Conservation (phyloP, 1,140 invertebrate species). For the Drosophila subobscura region DNA sequence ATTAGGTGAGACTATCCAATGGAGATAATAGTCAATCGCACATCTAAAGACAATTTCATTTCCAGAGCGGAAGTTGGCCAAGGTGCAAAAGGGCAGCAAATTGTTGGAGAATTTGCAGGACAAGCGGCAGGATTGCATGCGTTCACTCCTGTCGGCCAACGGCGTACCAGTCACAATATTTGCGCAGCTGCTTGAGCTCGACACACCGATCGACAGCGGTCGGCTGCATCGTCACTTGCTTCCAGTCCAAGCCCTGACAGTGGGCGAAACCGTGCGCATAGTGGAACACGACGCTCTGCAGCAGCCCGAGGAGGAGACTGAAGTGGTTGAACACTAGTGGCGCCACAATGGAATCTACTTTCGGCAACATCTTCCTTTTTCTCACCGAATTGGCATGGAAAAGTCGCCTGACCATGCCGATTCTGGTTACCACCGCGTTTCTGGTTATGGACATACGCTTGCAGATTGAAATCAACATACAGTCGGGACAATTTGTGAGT, state of each 20-base stretch:
- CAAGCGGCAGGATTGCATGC: slow-evolving; percentile 84
- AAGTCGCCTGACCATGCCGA: slow-evolving; percentile 84
- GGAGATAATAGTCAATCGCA: no score
- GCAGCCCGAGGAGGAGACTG: slow-evolving; percentile 21
- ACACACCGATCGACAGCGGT: slow-evolving; percentile 80
- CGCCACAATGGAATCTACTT: slow-evolving; percentile 70
- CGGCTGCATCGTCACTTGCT: slow-evolving; percentile 83
- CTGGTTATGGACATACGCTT: slow-evolving; percentile 84
- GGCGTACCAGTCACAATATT: slow-evolving; percentile 50
- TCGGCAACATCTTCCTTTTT: slow-evolving; percentile 84
- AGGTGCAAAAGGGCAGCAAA: slow-evolving; percentile 84
- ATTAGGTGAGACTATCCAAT: slow-evolving; percentile 39
- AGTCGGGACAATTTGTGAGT: slow-evolving; percentile 79
- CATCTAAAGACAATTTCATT: not conserved
- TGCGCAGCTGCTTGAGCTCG: slow-evolving; percentile 75
- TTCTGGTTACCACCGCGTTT: slow-evolving; percentile 84
- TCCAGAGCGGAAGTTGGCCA: slow-evolving; percentile 84
- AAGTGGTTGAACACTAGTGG: slow-evolving; percentile 21
- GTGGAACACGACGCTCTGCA: slow-evolving; percentile 84
- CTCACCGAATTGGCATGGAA: slow-evolving; percentile 85
- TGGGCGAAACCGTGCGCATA: slow-evolving; percentile 84
- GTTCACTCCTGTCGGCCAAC: slow-evolving; percentile 75
- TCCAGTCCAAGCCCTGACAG: slow-evolving; percentile 84
- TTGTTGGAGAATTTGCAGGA: slow-evolving; percentile 84
- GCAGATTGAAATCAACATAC: slow-evolving; percentile 85